Conservation (phyloP, 2,797 vertebrate species). For the Podarcis siculus region DNA sequence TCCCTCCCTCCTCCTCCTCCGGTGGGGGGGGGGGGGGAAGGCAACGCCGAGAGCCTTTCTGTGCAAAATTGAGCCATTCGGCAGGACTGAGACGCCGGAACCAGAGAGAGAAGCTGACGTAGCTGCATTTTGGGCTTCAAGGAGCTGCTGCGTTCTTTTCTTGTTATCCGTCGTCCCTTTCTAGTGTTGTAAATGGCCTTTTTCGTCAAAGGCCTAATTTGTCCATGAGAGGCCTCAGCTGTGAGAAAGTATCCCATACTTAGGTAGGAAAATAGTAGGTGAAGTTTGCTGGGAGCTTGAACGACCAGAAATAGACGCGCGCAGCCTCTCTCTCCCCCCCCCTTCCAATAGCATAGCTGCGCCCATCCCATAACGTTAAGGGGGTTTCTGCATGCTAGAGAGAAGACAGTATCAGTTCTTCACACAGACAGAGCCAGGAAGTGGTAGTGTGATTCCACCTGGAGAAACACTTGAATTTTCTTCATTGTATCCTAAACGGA, state of each 20-base stretch:
- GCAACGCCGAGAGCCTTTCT: background rate
- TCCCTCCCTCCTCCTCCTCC: fast-evolving
- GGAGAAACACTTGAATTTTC: background rate
- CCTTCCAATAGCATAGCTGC: no score
- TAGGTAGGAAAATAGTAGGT: background rate
- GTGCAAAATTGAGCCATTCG: background rate
- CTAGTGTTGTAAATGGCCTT: background rate
- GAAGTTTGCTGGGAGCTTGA: background rate
- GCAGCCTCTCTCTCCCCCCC: no score
- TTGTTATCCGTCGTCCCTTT: background rate
- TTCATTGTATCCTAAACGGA: background rate
- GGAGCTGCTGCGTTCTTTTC: background rate
- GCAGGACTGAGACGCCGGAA: background rate
- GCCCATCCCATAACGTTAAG: background rate
- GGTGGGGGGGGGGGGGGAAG: no score
- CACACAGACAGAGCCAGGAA: background rate
- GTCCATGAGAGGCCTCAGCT: background rate
- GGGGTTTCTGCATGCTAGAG: background rate
- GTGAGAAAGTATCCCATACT: background rate
- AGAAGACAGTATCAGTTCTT: background rate
- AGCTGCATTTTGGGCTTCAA: background rate
- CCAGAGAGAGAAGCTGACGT: background rate
- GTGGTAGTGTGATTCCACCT: background rate
- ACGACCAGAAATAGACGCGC: background rate
- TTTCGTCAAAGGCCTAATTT: background rate